phyloP scores from a whole-genome alignment of 2,113 vertebrate species.

The Sakesphorus luctuosus region DNA sequence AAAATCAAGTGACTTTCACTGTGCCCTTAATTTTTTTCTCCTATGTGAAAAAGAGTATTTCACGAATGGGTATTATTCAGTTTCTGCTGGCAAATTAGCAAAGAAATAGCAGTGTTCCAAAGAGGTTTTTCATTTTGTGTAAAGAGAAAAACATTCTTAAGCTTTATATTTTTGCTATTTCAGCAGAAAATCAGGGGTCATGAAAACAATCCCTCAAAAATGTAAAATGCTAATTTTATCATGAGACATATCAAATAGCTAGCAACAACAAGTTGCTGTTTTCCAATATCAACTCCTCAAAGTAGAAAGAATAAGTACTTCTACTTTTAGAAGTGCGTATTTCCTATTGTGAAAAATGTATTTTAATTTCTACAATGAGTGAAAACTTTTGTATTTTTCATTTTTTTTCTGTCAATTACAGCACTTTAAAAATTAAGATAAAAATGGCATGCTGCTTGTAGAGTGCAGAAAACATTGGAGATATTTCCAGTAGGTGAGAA shows the following conservation, averaged over 20 bases:
- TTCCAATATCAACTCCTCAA: not conserved
- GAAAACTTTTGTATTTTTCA: constrained; percentile 1
- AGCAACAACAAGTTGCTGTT: accelerated
- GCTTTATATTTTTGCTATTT: not conserved
- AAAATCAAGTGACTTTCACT: not conserved
- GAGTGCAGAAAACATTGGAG: not conserved
- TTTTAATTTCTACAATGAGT: constrained; percentile 9
- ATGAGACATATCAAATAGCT: not conserved
- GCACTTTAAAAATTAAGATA: not conserved
- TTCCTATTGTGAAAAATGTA: not conserved
- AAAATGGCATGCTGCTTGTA: not conserved
- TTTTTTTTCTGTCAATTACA: not conserved
- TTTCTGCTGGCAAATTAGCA: not conserved
- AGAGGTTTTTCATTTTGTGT: not conserved
- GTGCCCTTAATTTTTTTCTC: not conserved
- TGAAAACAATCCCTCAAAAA: not conserved
- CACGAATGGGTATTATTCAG: not conserved
- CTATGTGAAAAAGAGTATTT: not conserved
- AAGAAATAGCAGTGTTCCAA: not conserved
- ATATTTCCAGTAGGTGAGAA: constrained; percentile 42
- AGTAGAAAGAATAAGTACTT: not conserved
- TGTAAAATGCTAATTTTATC: not conserved
- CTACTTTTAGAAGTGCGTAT: not conserved
- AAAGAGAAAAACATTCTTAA: not conserved
- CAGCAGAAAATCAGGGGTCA: not conserved